Evolutionary conservation across 1,140 invertebrate species (phyloP), one percentile per base, ranked within the genome.

Genomic region (Coboldia fuscipes): DNA sequence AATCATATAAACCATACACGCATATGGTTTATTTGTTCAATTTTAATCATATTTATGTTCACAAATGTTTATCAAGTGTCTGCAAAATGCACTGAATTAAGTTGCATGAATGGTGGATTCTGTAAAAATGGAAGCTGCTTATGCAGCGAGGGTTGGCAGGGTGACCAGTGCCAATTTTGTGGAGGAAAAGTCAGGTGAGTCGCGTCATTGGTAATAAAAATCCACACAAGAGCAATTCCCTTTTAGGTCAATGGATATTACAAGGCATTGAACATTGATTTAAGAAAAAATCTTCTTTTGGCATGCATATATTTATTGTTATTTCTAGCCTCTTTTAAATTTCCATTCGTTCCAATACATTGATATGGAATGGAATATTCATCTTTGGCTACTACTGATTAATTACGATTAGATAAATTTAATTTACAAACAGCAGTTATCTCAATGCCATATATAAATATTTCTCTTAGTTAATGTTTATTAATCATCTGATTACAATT

Each of bases 111-210:
- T 41, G 74, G 80, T 56, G 79, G 78, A 20, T 57, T 66, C 35
- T 89, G 83, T 67, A 65, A 70, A 50, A 85, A 83, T 63, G 78
- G 70, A 45, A 81, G 66, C 46, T 92, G 86, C 64, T 57, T 80
- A 34, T 93, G 86, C 63, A 68, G 70, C 48, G 77, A 82, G 51
- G 86, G 85, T 32, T 93, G 85, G 85, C 77, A 82, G 55, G 84
- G 84, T 29, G 58, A 70, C 16, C 68, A 72, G 40, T 93, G 86
- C 61, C 79, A 89, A 54, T 81, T 75, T 54, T 90, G 85, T 62
- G 77, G 73, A 35, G 84, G 86, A 38, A 85, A 89, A 74, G 74
- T 88, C 48, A 83, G 75, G 85, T 90, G 63, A 67, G 66, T 60
- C 30, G 17, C 5, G 5, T 15, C 12, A 30, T 12, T 14, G 22